Conservation (phyloP, 2,888 invertebrate species). For the Nephrocerus scutellatus region DNA sequence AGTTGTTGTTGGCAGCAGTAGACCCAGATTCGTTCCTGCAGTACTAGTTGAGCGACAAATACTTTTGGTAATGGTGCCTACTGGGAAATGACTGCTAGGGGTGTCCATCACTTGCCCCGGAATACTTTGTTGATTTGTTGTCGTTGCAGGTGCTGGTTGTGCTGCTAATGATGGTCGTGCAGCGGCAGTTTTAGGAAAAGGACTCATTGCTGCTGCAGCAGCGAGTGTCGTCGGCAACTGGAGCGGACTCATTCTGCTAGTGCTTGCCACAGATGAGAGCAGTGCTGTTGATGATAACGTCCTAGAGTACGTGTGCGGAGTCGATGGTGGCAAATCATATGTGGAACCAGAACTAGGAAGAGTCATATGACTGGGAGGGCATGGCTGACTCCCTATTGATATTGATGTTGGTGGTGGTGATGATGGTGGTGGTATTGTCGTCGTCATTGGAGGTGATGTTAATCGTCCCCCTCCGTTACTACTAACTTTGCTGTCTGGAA, state of each 20-base stretch:
- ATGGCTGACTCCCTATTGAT: constrained; percentile 1
- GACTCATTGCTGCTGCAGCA: constrained; percentile 21
- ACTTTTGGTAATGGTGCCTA: no score
- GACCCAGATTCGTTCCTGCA: no score
- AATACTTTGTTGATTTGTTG: constrained; percentile 4
- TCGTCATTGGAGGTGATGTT: constrained; percentile 12
- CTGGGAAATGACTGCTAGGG: no score
- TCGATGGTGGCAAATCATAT: constrained; percentile 37
- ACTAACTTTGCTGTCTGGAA: constrained; percentile 12
- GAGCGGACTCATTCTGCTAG: constrained; percentile 32
- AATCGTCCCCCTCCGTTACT: no score
- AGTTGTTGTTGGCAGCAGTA: no score
- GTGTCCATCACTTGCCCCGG: no score
- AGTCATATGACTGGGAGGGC: constrained; percentile 21
- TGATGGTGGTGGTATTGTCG: constrained; percentile 18
- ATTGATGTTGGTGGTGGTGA: constrained; percentile 15
- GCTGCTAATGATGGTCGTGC: constrained; percentile 8
- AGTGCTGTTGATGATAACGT: constrained; percentile 17
- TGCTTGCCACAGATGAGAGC: constrained; percentile 23
- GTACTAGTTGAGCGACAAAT: no score
- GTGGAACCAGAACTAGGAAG: constrained; percentile 16
- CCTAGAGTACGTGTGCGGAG: constrained; percentile 37
- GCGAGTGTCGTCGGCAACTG: constrained; percentile 33
- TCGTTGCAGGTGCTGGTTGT: constrained; percentile 4
- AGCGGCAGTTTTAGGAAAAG: constrained; percentile 12